phyloP scores from a whole-genome alignment of 1,140 invertebrate species.

The Rhagoletis pomonella region DNA sequence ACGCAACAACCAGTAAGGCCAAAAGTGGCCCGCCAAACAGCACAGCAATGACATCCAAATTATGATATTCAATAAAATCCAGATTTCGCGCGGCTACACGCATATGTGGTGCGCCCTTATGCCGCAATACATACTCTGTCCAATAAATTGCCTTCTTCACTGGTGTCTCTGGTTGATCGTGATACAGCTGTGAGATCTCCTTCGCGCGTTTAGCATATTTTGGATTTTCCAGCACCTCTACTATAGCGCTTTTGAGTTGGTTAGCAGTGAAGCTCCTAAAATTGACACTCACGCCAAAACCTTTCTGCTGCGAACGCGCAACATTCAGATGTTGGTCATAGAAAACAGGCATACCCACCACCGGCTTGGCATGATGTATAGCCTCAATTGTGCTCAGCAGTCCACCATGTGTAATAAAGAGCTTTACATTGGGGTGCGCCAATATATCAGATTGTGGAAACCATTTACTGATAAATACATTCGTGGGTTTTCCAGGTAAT shows the following conservation, averaged over 20 bases:
- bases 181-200: conserved; percentile 67
- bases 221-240: neutral
- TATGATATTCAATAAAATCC: neutral
- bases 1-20: neutral
- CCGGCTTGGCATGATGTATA: conserved; percentile 81
- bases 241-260: neutral
- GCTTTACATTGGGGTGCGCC: conserved; percentile 81
- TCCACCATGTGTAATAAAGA: conserved; percentile 85
- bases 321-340: conserved; percentile 79
- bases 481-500: conserved; percentile 77
- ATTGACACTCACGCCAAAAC: conserved; percentile 63
- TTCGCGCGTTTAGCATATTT: neutral
- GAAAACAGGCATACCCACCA: conserved; percentile 82
- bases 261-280: neutral
- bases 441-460: conserved; percentile 83
- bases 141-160: conserved; percentile 79
- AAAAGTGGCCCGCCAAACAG: neutral
- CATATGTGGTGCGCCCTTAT: conserved; percentile 79
- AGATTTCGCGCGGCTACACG: conserved; percentile 77
- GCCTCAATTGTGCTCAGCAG: conserved; percentile 83
- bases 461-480: conserved; percentile 81
- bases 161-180: conserved; percentile 78
- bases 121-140: conserved; percentile 80
- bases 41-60: neutral
- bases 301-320: conserved; percentile 74